These are phyloP conservation scores for Cynocephalus volans DNA, from an alignment of 2,113 vertebrate genomes.

Conservation along the genomic window DNA sequence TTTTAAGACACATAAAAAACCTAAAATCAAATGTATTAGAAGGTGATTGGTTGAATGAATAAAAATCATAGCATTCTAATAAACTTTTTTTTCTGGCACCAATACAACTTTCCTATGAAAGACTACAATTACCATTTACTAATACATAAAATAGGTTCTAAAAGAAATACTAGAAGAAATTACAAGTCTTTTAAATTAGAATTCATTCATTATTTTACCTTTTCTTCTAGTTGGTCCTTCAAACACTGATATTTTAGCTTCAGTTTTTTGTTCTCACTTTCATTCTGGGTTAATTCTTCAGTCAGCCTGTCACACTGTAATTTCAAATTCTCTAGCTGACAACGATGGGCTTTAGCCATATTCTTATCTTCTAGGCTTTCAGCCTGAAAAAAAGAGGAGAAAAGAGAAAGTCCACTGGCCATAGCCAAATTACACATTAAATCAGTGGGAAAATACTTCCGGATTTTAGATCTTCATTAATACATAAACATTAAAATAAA, in stretches of 20 bases:
- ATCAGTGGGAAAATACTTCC: background rate
- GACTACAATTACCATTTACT: background rate
- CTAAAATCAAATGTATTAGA: conserved; percentile 24
- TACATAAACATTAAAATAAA: background rate
- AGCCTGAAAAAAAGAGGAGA: conserved; percentile 87
- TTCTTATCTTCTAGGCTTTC: conserved; percentile 92
- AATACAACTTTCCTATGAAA: background rate
- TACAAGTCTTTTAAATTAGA: background rate
- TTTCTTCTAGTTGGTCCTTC: conserved; percentile 94
- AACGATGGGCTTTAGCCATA: conserved; percentile 88
- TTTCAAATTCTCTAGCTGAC: conserved; percentile 95
- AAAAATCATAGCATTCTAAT: conserved; percentile 53
- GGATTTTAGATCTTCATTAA: background rate
- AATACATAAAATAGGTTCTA: background rate
- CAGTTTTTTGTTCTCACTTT: conserved; percentile 91
- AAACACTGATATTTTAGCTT: conserved; percentile 91
- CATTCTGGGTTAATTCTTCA: conserved; percentile 90
- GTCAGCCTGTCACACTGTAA: conserved; percentile 93
- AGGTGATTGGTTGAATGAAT: background rate
- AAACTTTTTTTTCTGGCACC: background rate
- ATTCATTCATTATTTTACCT: conserved; percentile 88
- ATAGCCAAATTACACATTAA: background rate
- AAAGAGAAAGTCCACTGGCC: conserved; percentile 58
- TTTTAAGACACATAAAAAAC: conserved; percentile 52
- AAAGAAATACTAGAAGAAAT: conserved; percentile 11